Conservation (phyloP, 2,888 invertebrate genomes). For the Agrilus cyanescens region DNA sequence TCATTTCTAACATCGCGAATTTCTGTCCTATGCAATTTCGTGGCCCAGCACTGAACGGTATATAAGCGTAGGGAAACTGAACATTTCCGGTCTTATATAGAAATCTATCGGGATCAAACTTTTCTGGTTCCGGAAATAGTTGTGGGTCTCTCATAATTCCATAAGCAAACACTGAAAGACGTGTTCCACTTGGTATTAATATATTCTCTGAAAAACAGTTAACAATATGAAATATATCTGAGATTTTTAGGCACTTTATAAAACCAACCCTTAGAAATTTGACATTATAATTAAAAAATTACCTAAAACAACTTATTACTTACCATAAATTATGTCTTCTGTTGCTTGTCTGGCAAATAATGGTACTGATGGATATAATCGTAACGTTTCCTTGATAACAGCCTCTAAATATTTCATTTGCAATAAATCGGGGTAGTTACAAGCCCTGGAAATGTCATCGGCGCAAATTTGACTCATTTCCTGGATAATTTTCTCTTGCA, state of each 20-base stretch:
- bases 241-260: too few species aligned
- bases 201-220: constrained; percentile 1
- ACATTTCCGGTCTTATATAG: constrained; percentile 26
- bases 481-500: constrained; percentile 32
- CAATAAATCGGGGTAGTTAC: constrained; percentile 31
- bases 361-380: constrained; percentile 43
- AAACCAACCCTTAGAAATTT: too few species aligned
- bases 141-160: constrained; percentile 39
- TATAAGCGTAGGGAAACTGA: constrained; percentile 40
- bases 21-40: constrained; percentile 48
- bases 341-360: constrained; percentile 34
- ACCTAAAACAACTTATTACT: neutral
- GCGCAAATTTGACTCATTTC: constrained; percentile 31
- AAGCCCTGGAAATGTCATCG: constrained; percentile 14
- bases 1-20: constrained; percentile 41
- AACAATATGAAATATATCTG: too few species aligned
- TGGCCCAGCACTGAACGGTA: constrained; percentile 53
- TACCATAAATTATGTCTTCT: constrained; percentile 29
- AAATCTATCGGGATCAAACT: constrained; percentile 43
- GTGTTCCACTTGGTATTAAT: constrained; percentile 30
- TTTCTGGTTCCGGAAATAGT: constrained; percentile 41
- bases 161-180: constrained; percentile 20
- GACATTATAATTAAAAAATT: too few species aligned
- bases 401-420: constrained; percentile 43
- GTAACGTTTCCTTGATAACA: constrained; percentile 41